These are phyloP conservation scores for Coregonus clupeaformis DNA, from an alignment of 2,113 vertebrate genomes.

Conservation along the genomic window DNA sequence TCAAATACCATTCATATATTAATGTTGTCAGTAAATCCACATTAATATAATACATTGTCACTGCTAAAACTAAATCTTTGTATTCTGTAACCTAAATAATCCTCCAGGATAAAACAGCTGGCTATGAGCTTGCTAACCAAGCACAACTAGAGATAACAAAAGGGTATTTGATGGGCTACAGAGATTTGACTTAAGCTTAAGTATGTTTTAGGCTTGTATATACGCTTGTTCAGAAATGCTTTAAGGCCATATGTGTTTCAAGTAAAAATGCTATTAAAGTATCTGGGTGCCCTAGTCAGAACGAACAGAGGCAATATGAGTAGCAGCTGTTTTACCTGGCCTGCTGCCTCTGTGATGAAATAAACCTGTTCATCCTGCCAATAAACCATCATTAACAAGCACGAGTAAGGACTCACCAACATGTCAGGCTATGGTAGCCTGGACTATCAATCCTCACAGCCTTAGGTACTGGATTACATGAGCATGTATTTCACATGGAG, in stretches of 20 bases:
- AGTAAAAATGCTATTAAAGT: slow-evolving; percentile 57
- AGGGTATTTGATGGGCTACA: slow-evolving; percentile 17
- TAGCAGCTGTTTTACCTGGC: slow-evolving; percentile 72
- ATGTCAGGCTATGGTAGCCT: too few relatives aligned
- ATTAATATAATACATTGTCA: slow-evolving; percentile 13
- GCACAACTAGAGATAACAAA: slow-evolving; percentile 7
- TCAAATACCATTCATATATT: neutral
- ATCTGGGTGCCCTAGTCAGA: slow-evolving; percentile 41
- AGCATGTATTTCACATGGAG: slow-evolving; percentile 25
- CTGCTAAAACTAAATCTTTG: slow-evolving; percentile 23
- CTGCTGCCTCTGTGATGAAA: slow-evolving; percentile 63
- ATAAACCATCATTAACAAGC: slow-evolving; percentile 71
- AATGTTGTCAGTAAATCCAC: slow-evolving; percentile 20
- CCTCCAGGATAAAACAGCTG: slow-evolving; percentile 2
- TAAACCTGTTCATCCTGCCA: slow-evolving; percentile 71
- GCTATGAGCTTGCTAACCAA: slow-evolving; percentile 15
- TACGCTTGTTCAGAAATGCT: slow-evolving; percentile 36
- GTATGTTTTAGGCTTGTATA: slow-evolving; percentile 30
- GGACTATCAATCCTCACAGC: too few relatives aligned
- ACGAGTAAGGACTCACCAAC: slow-evolving; percentile 59
- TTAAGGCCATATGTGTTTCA: slow-evolving; percentile 52
- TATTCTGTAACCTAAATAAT: slow-evolving; percentile 10
- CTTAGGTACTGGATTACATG: slow-evolving; percentile 21
- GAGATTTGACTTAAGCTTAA: neutral
- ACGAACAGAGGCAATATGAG: slow-evolving; percentile 63